Percentiles rank a stretch among this genome's conserved stretches.
Conservation (phyloP, 1,140 invertebrate genomes). For the Cydia splendana region DNA sequence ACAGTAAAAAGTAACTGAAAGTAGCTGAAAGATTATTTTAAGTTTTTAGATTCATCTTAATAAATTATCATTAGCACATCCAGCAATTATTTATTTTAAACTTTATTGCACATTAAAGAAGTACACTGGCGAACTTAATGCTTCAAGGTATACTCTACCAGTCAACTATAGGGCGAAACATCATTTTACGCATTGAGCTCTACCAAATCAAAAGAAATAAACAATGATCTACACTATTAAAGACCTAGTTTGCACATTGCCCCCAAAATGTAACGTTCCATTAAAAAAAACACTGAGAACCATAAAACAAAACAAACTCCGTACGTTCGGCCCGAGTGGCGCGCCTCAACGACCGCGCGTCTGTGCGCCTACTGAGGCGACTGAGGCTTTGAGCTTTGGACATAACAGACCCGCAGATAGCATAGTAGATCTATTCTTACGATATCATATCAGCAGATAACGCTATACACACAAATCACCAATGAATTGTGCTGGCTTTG, state of each 20-base stretch:
- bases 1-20: not conserved
- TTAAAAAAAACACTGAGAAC: not conserved
- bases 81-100: no score
- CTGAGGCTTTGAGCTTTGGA: conserved; percentile 20
- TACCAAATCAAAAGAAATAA: not conserved
- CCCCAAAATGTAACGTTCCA: not conserved
- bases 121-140: no score
- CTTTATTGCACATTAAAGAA: no score
- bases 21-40: not conserved
- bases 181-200: not conserved
- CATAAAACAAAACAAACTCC: conserved; percentile 3
- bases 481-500: not conserved
- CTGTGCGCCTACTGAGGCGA: not conserved
- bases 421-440: not conserved
- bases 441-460: not conserved
- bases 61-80: no score
- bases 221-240: not conserved
- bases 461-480: not conserved
- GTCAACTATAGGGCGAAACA: no score
- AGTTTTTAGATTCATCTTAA: not conserved
- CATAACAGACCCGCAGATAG: not conserved
- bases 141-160: no score
- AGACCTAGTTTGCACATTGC: not conserved
- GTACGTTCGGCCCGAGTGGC: not conserved
- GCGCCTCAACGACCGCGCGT: conserved; percentile 9